Base-by-base conservation (phyloP, 2,888 invertebrate genomes). In the Agriotes lineatus region DNA sequence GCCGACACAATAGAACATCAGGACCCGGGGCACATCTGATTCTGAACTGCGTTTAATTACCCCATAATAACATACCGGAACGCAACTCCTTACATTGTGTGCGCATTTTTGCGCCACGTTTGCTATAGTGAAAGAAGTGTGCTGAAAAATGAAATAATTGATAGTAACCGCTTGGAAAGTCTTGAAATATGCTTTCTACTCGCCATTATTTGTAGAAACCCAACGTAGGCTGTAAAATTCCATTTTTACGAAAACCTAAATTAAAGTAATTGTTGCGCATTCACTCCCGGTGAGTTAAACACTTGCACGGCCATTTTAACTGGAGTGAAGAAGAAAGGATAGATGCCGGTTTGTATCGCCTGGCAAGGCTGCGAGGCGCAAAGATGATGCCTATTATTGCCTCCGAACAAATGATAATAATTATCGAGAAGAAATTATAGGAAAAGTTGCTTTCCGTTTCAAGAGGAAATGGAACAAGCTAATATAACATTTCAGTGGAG, bases 61-160 rank as follows among this genome's bases (percentile, higher is more conserved):
- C 61, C 68, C 62, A 64, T 71, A 71, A 71, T 71, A 65, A 68
- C 64, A 71, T 67, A 69, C 65, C 68, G 71, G 68, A 70, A 69
- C 66, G 68, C 71, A 68, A 71, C 64, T 67, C 60, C 61, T 64
- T 61, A 62, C 64, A 71, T 68, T 71, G 67, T 67, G 48, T 62
- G 14, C 30, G 45, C 2, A 58, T 70, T 68, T 71, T 68, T 64
- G 30, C 56, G 18, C 37, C 20, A 45, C 25, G 48, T 71, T 71
- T 61, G 59, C 54, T 61, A 52, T 66, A 62, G 60, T 65, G 68
- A 69, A 65, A 70, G 57, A 69, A 64, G 69, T 71, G 69, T 71
- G 69, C 39, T 67, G 42, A 70, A 72, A 72, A 72, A 70, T 70
- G 12, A 30, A 50, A 58, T 70, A 72, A 70, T 64, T 70, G 69